Percentiles rank a stretch among this genome's conserved stretches.
phyloP scores from a whole-genome alignment of 1,140 invertebrate genomes.

The Dysdera silvatica region DNA sequence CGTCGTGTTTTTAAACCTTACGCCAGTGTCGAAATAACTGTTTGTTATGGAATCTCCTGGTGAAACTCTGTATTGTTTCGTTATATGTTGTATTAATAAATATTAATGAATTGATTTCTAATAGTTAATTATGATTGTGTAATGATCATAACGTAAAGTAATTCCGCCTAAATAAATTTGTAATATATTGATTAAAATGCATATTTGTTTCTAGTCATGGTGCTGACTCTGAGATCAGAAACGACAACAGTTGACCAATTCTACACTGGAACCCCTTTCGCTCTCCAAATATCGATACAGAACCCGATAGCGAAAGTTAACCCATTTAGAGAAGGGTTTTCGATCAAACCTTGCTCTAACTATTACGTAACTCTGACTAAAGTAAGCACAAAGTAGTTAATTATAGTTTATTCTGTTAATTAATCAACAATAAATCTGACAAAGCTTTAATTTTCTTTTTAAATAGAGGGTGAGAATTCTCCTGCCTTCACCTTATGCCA shows the following conservation, averaged over 20 bases:
- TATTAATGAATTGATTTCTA: too few relatives aligned
- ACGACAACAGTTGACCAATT: neutral
- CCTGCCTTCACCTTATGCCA: conserved; percentile 18
- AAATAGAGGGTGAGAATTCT: conserved; percentile 3
- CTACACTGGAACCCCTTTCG: conserved; percentile 15
- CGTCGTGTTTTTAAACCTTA: too few relatives aligned
- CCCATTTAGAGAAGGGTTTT: conserved; percentile 19
- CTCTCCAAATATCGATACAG: conserved; percentile 6
- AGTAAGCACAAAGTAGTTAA: neutral
- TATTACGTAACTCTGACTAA: conserved; percentile 16
- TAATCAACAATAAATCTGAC: neutral
- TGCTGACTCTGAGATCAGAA: conserved; percentile 6
- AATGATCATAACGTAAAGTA: too few relatives aligned
- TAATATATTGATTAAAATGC: too few relatives aligned
- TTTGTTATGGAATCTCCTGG: too few relatives aligned
- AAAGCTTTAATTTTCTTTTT: neutral
- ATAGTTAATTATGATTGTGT: too few relatives aligned
- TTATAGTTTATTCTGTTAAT: neutral
- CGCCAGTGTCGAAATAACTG: too few relatives aligned
- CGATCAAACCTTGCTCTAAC: conserved; percentile 21
- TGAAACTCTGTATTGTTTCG: too few relatives aligned
- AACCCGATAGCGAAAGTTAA: conserved; percentile 4
- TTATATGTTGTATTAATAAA: too few relatives aligned
- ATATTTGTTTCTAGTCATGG: neutral
- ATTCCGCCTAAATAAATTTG: too few relatives aligned